These are phyloP conservation scores for Melanerpes formicivorus DNA, from an alignment of 2,113 vertebrate genomes.

Conservation along the genomic window DNA sequence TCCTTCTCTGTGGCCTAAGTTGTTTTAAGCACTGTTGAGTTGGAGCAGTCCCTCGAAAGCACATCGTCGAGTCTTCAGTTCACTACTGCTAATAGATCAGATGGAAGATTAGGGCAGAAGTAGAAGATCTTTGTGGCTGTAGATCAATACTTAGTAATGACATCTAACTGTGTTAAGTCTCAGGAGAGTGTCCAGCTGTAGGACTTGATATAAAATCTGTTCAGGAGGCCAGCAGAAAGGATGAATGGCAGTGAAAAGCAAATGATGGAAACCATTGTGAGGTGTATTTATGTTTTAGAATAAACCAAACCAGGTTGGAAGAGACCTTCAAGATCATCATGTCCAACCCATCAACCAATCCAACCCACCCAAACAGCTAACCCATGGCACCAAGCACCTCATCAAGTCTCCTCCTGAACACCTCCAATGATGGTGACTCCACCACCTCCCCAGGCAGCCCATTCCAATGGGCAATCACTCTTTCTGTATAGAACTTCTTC, in stretches of 20 bases:
- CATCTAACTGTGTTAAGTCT: background rate
- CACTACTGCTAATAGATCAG: background rate
- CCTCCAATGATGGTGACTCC: too few relatives aligned
- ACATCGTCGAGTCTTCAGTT: rapidly evolving
- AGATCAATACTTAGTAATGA: background rate
- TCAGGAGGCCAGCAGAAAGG: background rate
- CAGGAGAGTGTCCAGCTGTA: background rate
- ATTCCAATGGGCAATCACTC: too few relatives aligned
- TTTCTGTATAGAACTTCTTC: too few relatives aligned
- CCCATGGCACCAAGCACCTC: too few relatives aligned
- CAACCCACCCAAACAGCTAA: too few relatives aligned
- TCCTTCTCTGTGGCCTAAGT: background rate
- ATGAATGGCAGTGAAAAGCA: background rate
- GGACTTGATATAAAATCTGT: background rate
- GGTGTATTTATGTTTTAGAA: background rate
- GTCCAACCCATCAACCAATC: too few relatives aligned
- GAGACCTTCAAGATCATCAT: too few relatives aligned
- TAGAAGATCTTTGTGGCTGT: background rate
- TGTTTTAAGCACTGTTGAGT: background rate
- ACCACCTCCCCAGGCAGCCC: too few relatives aligned
- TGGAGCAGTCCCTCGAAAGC: background rate
- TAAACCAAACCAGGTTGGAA: too few relatives aligned
- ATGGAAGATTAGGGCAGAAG: background rate
- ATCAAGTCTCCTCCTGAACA: too few relatives aligned
- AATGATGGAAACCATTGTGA: background rate